Evolutionary conservation across 2,888 invertebrate genomes (phyloP).

Genomic region (Idaea straminata): DNA sequence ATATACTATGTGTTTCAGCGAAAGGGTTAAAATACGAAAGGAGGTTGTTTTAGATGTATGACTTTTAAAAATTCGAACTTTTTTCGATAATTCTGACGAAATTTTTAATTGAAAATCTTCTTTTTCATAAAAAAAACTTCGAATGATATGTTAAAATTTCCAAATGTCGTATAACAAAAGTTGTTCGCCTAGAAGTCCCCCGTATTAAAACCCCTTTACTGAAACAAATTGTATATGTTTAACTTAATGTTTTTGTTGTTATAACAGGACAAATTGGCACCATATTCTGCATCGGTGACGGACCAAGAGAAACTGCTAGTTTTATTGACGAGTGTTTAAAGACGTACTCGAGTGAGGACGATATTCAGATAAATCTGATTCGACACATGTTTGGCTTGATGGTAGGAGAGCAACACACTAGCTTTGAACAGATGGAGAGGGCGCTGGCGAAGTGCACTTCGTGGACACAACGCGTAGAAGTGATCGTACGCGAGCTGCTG

Average conservation of each 20-base stretch:
- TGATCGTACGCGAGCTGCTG: conserved; percentile 39
- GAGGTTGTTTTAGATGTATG: too few relatives aligned
- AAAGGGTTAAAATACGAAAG: too few relatives aligned
- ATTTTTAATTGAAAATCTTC: too few relatives aligned
- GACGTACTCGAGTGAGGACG: conserved; percentile 34
- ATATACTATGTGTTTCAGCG: too few relatives aligned
- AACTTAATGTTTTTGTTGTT: neutral
- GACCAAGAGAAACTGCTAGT: conserved; percentile 41
- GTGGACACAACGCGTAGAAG: conserved; percentile 39
- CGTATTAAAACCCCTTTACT: too few relatives aligned
- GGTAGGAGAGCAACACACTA: conserved; percentile 18
- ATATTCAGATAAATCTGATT: conserved; percentile 44
- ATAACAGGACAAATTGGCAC: conserved; percentile 47
- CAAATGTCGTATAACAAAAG: too few relatives aligned
- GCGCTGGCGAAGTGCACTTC: conserved; percentile 19
- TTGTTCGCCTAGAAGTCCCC: too few relatives aligned
- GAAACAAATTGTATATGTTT: too few relatives aligned
- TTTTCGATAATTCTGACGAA: too few relatives aligned
- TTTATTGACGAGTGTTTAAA: conserved; percentile 38
- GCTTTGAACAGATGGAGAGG: conserved; percentile 19
- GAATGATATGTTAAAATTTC: too few relatives aligned
- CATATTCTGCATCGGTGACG: conserved; percentile 51
- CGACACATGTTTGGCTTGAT: conserved; percentile 50
- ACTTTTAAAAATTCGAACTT: too few relatives aligned
- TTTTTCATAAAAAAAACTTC: too few relatives aligned